phyloP scores from a whole-genome alignment of 1,140 invertebrate species.

The Macrocentrus cingulum region DNA sequence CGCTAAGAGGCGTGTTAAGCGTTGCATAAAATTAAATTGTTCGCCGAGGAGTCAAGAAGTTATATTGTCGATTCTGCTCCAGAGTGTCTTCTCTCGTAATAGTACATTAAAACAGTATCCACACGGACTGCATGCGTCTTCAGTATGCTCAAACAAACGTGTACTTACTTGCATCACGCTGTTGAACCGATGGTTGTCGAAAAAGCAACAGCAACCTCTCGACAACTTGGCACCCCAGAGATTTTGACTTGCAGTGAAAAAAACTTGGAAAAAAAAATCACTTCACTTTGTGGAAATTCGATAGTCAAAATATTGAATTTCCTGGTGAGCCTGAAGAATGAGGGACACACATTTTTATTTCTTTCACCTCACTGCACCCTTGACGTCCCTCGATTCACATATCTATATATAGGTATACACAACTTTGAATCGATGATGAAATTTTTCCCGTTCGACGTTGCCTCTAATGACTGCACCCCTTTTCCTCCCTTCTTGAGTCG shows the following conservation, averaged over 20 bases:
- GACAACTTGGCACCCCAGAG: neutral
- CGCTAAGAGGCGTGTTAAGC: slow-evolving; percentile 59
- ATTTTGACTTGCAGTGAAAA: neutral
- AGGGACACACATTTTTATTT: neutral
- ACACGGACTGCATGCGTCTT: too few relatives aligned
- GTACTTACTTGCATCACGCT: neutral
- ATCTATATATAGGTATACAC: too few relatives aligned
- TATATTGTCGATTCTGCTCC: slow-evolving; percentile 53
- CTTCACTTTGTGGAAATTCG: slow-evolving; percentile 2
- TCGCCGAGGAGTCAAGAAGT: slow-evolving; percentile 55
- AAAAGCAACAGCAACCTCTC: neutral
- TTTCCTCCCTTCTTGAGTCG: neutral
- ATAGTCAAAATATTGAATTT: slow-evolving; percentile 26
- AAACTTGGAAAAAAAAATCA: neutral
- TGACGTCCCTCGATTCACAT: neutral
- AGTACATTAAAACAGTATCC: too few relatives aligned
- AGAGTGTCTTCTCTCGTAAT: slow-evolving; percentile 32
- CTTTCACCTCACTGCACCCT: neutral
- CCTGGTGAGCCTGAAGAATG: neutral
- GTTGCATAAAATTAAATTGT: slow-evolving; percentile 61
- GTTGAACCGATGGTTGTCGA: too few relatives aligned
- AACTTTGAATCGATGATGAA: too few relatives aligned
- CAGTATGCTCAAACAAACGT: too few relatives aligned
- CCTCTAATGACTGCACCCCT: neutral
- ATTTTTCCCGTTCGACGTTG: too few relatives aligned